A percentile compares a stretch with the other conserved stretches of the same genome.
phyloP scores from a whole-genome alignment of 2,113 vertebrate species.

The Montifringilla adamsi region DNA sequence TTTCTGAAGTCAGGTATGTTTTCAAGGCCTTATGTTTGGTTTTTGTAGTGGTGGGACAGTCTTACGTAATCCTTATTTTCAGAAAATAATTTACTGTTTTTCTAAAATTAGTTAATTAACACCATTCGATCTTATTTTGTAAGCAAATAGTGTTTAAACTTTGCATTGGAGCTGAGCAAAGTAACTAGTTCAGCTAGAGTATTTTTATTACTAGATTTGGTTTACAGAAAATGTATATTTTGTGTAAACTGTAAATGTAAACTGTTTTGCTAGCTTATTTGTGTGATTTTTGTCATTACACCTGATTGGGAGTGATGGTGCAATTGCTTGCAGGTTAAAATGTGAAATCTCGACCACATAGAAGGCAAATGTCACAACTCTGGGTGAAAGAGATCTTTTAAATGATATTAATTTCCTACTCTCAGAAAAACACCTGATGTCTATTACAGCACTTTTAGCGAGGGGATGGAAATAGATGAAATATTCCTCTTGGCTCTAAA shows the following conservation, averaged over 20 bases:
- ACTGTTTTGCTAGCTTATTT: not conserved
- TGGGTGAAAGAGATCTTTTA: not conserved
- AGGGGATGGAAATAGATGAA: not conserved
- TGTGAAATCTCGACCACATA: not conserved
- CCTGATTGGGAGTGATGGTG: not conserved
- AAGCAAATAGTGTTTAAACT: not conserved
- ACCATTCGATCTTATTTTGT: not conserved
- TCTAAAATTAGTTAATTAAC: not conserved
- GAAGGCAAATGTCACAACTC: not conserved
- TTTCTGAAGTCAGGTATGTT: not conserved
- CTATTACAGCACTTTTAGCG: rapidly evolving
- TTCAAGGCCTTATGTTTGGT: not conserved
- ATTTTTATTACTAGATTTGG: not conserved
- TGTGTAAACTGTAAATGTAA: no score
- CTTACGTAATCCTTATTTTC: not conserved
- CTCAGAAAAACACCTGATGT: not conserved
- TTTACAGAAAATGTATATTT: not conserved
- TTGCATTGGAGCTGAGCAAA: not conserved
- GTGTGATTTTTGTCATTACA: not conserved
- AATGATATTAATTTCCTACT: rapidly evolving
- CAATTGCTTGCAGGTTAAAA: not conserved
- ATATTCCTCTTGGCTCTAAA: not conserved
- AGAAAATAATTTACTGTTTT: not conserved
- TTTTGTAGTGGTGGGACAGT: not conserved
- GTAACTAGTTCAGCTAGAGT: not conserved